These are phyloP conservation scores for Eupsilia transversa DNA, from an alignment of 2,888 invertebrate species.

Conservation along the genomic window DNA sequence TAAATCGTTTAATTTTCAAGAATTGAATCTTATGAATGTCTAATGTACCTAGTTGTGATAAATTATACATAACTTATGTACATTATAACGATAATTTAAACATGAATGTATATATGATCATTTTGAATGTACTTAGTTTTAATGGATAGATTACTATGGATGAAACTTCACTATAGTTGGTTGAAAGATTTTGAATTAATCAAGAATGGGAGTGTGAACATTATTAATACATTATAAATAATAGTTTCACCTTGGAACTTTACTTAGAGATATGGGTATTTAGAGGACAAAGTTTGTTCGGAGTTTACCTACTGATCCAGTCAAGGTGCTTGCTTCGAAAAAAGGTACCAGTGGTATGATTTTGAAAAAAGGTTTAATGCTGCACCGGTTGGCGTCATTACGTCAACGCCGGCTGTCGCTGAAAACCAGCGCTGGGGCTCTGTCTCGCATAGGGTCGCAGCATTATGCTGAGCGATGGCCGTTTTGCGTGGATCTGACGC, in stretches of 20 bases:
- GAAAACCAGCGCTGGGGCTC: too few species aligned
- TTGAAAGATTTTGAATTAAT: background rate
- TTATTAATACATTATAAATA: background rate
- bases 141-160: slow-evolving; percentile 19
- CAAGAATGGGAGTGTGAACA: background rate
- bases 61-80: slow-evolving; percentile 44
- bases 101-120: slow-evolving; percentile 24
- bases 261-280: background rate
- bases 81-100: slow-evolving; percentile 32
- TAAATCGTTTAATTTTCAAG: slow-evolving; percentile 36
- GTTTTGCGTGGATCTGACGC: too few species aligned
- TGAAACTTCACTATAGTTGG: background rate
- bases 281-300: background rate
- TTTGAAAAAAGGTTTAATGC: too few species aligned
- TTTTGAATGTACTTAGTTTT: slow-evolving; percentile 14
- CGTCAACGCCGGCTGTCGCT: too few species aligned
- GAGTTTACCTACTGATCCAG: background rate
- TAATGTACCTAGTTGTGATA: slow-evolving; percentile 36
- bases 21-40: slow-evolving; percentile 48
- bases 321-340: background rate
- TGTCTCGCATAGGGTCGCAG: too few species aligned
- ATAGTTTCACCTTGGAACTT: background rate
- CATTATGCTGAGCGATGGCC: too few species aligned
- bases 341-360: background rate
- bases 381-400: too few species aligned